Conservation (phyloP, 2,113 vertebrate genomes). For the Psittacara wagleri region DNA sequence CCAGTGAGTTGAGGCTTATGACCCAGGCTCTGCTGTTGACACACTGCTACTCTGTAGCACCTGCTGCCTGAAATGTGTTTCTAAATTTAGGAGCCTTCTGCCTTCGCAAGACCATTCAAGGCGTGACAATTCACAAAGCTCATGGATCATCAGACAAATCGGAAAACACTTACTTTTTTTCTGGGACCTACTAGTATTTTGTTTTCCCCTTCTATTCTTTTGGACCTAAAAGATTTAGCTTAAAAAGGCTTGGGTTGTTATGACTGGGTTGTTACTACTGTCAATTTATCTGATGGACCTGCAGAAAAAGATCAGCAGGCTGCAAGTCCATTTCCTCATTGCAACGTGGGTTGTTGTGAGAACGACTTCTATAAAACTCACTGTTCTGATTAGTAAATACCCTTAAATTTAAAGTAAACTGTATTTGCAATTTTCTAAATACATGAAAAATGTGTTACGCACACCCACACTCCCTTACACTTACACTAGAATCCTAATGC, state of each 20-base stretch:
- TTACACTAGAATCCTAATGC: not conserved
- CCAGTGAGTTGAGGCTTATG: not conserved
- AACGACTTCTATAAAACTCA: not conserved
- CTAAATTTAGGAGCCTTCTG: not conserved
- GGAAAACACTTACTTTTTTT: not conserved
- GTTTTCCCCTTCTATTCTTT: not conserved
- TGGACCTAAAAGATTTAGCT: not conserved
- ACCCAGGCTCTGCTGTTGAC: not conserved
- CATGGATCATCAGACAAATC: not conserved
- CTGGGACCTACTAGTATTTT: not conserved
- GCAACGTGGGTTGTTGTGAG: not conserved
- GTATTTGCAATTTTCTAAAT: not conserved
- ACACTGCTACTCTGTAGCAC: not conserved
- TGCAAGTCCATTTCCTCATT: not conserved
- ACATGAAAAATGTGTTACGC: not conserved
- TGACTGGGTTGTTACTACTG: not conserved
- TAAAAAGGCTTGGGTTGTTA: not conserved
- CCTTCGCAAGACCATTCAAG: not conserved
- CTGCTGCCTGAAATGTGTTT: not conserved
- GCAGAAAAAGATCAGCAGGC: not conserved
- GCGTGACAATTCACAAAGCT: not conserved
- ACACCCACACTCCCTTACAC: not conserved
- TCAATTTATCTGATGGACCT: not conserved
- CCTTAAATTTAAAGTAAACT: not conserved
- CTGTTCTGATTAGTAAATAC: not conserved